A percentile compares a stretch with the other conserved stretches of the same genome.
Conservation (phyloP, 2,113 vertebrate genomes). For the Oncorhynchus clarkii region DNA sequence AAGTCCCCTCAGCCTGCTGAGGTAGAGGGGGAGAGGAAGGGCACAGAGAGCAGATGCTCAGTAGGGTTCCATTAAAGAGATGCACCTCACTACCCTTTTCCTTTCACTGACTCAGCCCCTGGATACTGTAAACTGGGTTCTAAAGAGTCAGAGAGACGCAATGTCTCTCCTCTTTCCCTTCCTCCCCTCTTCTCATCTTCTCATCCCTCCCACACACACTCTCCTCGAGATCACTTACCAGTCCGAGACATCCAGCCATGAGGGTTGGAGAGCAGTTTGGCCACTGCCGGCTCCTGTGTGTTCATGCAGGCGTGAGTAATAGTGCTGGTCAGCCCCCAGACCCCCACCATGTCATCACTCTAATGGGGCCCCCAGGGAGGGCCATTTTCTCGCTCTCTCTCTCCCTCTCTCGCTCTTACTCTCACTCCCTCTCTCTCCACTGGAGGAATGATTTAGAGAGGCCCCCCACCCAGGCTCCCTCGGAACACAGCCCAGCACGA, state of each 20-base stretch:
- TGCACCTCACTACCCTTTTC: not conserved
- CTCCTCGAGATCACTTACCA: not conserved
- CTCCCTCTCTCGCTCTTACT: not conserved
- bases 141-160: not conserved
- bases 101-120: not conserved
- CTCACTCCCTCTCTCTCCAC: constrained; percentile 4
- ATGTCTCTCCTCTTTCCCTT: not conserved
- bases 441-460: constrained; percentile 49
- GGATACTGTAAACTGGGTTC: not conserved
- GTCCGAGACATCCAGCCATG: not conserved
- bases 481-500: constrained; percentile 9
- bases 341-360: constrained; percentile 26
- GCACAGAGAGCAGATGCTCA: constrained; percentile 4
- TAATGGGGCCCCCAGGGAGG: constrained; percentile 39
- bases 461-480: constrained; percentile 9
- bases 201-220: not conserved
- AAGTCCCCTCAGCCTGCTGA: too few relatives aligned
- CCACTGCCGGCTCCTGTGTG: not conserved
- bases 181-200: not conserved
- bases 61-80: not conserved
- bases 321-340: not conserved
- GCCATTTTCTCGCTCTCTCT: not conserved
- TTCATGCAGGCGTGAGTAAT: not conserved
- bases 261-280: not conserved
- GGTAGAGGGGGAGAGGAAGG: not conserved